A percentile compares a stretch with the other conserved stretches of the same genome.
Evolutionary conservation across 2,797 vertebrate species (phyloP).

Genomic region (Rhinophrynus dorsalis): DNA sequence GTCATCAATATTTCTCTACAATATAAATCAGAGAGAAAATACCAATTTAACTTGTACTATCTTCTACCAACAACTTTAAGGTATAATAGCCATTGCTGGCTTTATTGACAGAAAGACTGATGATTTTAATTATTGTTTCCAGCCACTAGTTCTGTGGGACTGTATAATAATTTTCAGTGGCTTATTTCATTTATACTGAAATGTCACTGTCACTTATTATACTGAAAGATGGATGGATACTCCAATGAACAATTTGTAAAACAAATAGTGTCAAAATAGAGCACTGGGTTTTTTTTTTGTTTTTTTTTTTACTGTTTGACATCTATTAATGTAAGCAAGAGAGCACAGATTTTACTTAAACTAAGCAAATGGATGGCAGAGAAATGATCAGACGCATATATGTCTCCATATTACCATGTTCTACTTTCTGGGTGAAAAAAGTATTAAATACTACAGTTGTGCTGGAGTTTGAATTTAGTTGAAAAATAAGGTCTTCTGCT

Average conservation of each 20-base stretch:
- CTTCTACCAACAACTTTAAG: conserved; percentile 43
- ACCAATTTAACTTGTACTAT: conserved; percentile 40
- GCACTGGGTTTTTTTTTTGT: conserved; percentile 46
- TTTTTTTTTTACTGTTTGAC: conserved; percentile 50
- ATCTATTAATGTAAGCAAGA: conserved; percentile 42
- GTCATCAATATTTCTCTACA: conserved; percentile 33
- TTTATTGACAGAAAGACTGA: conserved; percentile 51
- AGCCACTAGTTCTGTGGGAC: conserved; percentile 42
- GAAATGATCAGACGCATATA: neutral
- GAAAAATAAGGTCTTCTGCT: too few species aligned
- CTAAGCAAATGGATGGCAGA: conserved; percentile 25
- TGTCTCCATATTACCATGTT: neutral
- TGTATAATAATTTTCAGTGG: conserved; percentile 49
- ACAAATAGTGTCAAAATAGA: conserved; percentile 47
- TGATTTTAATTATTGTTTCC: conserved; percentile 51
- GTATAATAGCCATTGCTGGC: conserved; percentile 39
- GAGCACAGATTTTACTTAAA: conserved; percentile 38
- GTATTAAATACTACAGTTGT: too few species aligned
- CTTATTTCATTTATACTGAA: conserved; percentile 51
- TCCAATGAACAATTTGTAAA: conserved; percentile 46
- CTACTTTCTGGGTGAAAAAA: neutral
- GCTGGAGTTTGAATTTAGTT: too few species aligned
- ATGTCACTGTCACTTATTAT: conserved; percentile 50
- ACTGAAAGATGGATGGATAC: conserved; percentile 45
- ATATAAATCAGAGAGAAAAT: conserved; percentile 38